A percentile compares a stretch with the other conserved stretches of the same genome.
phyloP scores from a whole-genome alignment of 2,888 invertebrate species.

The Sarcophaga variegata region DNA sequence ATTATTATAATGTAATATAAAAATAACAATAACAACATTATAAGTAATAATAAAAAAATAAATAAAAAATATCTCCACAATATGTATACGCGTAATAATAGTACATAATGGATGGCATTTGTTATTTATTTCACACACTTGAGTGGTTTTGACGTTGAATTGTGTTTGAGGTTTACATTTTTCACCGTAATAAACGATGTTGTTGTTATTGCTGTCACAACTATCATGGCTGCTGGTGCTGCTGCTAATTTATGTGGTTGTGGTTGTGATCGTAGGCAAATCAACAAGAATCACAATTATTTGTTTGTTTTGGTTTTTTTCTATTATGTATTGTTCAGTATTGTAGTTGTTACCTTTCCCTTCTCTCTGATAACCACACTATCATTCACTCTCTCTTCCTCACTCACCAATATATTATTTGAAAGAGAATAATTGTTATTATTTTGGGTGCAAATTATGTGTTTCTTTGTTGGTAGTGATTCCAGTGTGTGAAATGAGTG shows the following conservation, averaged over 20 bases:
- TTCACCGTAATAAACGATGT: background rate
- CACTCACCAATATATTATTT: too few relatives aligned
- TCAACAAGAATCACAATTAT: background rate
- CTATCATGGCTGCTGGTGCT: background rate
- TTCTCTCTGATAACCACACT: too few relatives aligned
- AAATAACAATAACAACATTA: background rate
- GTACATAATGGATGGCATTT: slow-evolving; percentile 32
- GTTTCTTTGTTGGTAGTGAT: too few relatives aligned
- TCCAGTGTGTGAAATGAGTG: too few relatives aligned
- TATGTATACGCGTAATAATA: background rate
- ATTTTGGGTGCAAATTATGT: too few relatives aligned
- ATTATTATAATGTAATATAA: background rate
- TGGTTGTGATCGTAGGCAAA: background rate
- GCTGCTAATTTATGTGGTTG: background rate
- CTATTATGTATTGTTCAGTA: background rate
- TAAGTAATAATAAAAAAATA: background rate
- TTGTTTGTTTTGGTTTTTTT: background rate
- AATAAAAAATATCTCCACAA: background rate
- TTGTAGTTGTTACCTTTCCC: too few relatives aligned
- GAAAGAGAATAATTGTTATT: too few relatives aligned
- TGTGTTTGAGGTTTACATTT: slow-evolving; percentile 43
- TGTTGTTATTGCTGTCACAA: background rate
- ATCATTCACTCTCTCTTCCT: too few relatives aligned
- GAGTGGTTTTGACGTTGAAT: slow-evolving; percentile 61
- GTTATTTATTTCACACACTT: slow-evolving; percentile 49